Base-by-base conservation (phyloP, 2,113 vertebrate genomes). In the Seriola quinqueradiata region DNA sequence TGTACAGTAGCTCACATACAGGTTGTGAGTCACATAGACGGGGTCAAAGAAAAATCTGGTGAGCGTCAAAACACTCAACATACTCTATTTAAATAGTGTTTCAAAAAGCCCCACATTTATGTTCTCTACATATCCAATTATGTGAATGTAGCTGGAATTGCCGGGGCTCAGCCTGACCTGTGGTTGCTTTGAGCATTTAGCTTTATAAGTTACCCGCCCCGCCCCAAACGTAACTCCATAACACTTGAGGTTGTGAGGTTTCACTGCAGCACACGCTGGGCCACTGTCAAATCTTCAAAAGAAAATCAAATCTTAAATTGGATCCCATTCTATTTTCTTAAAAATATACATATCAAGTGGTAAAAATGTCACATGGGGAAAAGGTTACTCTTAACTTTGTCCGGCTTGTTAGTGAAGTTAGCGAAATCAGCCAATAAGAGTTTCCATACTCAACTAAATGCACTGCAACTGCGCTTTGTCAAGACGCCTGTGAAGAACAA, bases 281-380 rank as follows among this genome's bases (percentile, higher is more conserved):
- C 32, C 66, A 69, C 54, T 70, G 67, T 50, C 64, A 8, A 89
- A 81, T 79, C 65, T 83, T 83, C 19, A 74, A 72, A 73, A 82
- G 50, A 23, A 23, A 81, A 87, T 91, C 23, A 78, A 76, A 87
- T 66, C 63, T 72, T 50, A 8, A 28, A 70, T 78, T 87, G n/a
- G 21, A 46, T 83, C 77, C 46, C 28, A 55, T 77, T 34, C 32
- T 28, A 72, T 79, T 88, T 83, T 68, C 72, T 64, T 75, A 73
- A 77, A 88, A 90, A 71, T 70, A 65, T 66, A 77, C 66, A 77
- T 65, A 78, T 80, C 32, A 38, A 78, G 66, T 19, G 42, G 63
- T 78, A 68, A 28, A 38, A 34, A 46, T 14, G n/a, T 78, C 76
- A 75, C 17, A 19, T 28, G 25, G 63, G 8, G 40, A 52, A 72